Percentiles rank a stretch among this genome's conserved stretches.
Conservation (phyloP, 2,888 invertebrate species). For the Panorpa germanica region DNA sequence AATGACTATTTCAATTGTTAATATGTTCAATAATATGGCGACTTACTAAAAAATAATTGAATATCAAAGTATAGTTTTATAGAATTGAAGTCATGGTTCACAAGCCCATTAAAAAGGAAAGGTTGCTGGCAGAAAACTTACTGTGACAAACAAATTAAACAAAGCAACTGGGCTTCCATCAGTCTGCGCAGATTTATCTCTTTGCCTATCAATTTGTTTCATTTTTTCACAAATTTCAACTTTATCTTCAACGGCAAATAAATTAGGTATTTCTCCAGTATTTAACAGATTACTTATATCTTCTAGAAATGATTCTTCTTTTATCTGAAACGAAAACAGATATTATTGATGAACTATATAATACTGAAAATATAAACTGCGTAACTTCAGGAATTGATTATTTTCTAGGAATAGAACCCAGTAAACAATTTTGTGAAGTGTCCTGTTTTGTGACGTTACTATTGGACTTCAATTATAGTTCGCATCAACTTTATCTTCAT, state of each 20-base stretch:
- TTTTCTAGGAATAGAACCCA: background rate
- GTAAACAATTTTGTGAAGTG: too few relatives aligned
- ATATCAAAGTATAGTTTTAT: too few relatives aligned
- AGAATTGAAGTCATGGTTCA: too few relatives aligned
- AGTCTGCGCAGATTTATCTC: constrained; percentile 72
- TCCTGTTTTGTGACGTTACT: too few relatives aligned
- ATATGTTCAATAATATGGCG: too few relatives aligned
- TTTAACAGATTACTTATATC: constrained; percentile 85
- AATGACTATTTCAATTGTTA: background rate
- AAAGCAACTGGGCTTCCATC: constrained; percentile 82
- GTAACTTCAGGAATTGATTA: constrained; percentile 1
- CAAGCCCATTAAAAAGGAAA: too few relatives aligned
- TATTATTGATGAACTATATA: background rate
- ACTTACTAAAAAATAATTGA: too few relatives aligned
- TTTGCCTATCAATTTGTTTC: constrained; percentile 73
- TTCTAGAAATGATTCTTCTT: constrained; percentile 83
- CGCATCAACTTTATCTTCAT: too few relatives aligned
- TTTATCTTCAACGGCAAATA: constrained; percentile 71
- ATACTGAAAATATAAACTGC: constrained; percentile 7
- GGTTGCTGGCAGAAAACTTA: constrained; percentile 12
- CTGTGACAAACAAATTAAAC: constrained; percentile 69
- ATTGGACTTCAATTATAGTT: too few relatives aligned
- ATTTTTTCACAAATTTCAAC: constrained; percentile 85
- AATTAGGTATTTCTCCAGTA: constrained; percentile 85
- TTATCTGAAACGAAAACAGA: constrained; percentile 36